Base-by-base conservation (phyloP, 2,113 vertebrate species). In the Neodon shergylaensis region DNA sequence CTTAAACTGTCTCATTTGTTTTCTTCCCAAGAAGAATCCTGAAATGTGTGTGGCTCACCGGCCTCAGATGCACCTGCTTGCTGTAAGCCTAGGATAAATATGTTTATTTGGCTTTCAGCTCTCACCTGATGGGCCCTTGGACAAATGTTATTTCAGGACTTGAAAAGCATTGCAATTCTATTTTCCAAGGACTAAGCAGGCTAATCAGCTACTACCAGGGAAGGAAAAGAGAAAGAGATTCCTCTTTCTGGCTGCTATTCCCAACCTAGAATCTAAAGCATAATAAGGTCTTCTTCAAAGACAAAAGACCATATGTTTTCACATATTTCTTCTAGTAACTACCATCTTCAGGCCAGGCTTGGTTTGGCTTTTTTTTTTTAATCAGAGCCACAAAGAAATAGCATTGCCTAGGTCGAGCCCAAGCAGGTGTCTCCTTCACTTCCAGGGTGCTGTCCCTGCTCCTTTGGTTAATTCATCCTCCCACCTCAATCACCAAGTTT, bases 211-310 rank as follows among this genome's bases (percentile, higher is more conserved):
- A 84, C 12, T 44, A 76, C 5, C 24, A 91, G 19, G 31, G 36
- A 91, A 94, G 33, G 36, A 11, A 97, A 84, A 90, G 76, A 83
- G 49, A 19, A 92, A 91, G 49, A 88, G 94, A 90, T 88, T 91
- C 49, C 92, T 91, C 49, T 90, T 91, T 94, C 82, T 82, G 76
- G 66, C 84, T 96, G 9, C 24, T 95, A 95, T 87, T 94, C 36
- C 73, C 52, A 85, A 79, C 90, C 81, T 95, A 74, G n/a, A 72
- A 7, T 95, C 61, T 84, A 88, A 84, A 91, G 21, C 65, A 70
- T 74, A 89, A 94, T 70, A 91, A 58, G 58, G 14, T 24, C 70
- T 74, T 95, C 78, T 97, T 95, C 94, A 96, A 96, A 90, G 96
- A 94, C 73, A 95, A 94, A 96, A 61, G 44, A 87, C 52, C 74